Evolutionary conservation across 2,797 vertebrate species (phyloP).

Genomic region (Lagocephalus sceleratus): DNA sequence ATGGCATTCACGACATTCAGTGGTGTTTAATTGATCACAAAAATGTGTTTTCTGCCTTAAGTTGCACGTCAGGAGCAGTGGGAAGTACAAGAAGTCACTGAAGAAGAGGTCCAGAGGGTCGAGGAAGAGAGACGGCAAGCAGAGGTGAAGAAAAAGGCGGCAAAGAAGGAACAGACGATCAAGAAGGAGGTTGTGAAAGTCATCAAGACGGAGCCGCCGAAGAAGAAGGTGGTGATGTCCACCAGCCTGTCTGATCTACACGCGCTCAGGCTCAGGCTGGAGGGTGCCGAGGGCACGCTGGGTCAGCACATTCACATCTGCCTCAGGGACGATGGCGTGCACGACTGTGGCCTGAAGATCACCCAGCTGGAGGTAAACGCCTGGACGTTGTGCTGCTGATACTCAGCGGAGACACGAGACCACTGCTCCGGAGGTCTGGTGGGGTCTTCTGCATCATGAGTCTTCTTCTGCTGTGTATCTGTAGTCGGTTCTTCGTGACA

Average conservation of each 20-base stretch:
- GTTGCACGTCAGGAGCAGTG: constrained; percentile 24
- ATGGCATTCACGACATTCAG: too few relatives aligned
- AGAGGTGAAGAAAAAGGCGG: constrained; percentile 26
- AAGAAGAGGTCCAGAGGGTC: constrained; percentile 14
- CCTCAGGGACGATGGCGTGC: constrained; percentile 78
- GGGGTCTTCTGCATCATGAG: neutral
- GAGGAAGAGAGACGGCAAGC: constrained; percentile 33
- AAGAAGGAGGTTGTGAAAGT: constrained; percentile 31
- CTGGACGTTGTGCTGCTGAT: too few relatives aligned
- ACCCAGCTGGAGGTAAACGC: constrained; percentile 83
- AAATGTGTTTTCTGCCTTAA: constrained; percentile 9
- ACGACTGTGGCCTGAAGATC: constrained; percentile 83
- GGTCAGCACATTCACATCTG: constrained; percentile 81
- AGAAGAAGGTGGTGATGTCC: constrained; percentile 24
- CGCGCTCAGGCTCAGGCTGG: constrained; percentile 83
- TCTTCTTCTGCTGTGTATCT: constrained; percentile 3
- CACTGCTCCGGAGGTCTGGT: neutral
- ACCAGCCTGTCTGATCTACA: constrained; percentile 83
- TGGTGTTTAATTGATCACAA: too few relatives aligned
- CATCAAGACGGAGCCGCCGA: constrained; percentile 70
- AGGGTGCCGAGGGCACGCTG: constrained; percentile 78
- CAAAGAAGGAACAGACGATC: constrained; percentile 13
- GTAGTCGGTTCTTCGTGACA: constrained; percentile 83
- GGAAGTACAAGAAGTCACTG: constrained; percentile 17
- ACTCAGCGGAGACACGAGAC: too few relatives aligned